Conservation (phyloP, 2,797 vertebrate species). For the Takifugu ocellatus region DNA sequence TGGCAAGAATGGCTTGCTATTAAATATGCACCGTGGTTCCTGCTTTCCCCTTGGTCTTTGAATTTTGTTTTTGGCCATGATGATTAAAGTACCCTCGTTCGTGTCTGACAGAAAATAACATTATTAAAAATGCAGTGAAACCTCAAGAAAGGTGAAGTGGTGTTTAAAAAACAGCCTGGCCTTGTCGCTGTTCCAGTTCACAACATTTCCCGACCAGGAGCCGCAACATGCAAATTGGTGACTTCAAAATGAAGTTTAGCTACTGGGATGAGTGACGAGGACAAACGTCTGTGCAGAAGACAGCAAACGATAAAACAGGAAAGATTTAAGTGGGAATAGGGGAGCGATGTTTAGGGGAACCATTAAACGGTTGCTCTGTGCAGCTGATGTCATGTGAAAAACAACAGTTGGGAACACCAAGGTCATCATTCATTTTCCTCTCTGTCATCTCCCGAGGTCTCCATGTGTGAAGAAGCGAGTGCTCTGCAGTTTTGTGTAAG, state of each 20-base stretch:
- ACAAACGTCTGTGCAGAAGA: not conserved
- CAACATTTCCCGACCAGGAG: constrained; percentile 5
- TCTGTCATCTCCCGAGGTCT: constrained; percentile 29
- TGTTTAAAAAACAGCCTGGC: constrained; percentile 13
- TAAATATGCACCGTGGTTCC: constrained; percentile 53
- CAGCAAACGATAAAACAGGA: not conserved
- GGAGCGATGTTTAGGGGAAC: constrained; percentile 21
- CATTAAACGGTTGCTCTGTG: constrained; percentile 12
- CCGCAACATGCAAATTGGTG: not conserved
- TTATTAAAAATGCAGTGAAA: constrained; percentile 23
- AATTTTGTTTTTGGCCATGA: constrained; percentile 16
- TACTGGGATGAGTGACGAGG: constrained; percentile 6
- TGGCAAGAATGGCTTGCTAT: constrained; percentile 29
- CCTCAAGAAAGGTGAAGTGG: constrained; percentile 18
- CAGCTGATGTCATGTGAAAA: constrained; percentile 52
- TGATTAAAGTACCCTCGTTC: constrained; percentile 29
- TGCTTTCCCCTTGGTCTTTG: constrained; percentile 37
- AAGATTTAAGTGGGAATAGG: not conserved
- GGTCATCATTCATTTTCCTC: constrained; percentile 39
- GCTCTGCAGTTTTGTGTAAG: constrained; percentile 1
- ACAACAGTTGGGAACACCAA: constrained; percentile 43
- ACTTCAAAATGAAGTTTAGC: not conserved
- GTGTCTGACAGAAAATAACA: constrained; percentile 18
- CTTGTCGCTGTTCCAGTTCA: constrained; percentile 16
- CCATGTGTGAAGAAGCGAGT: constrained; percentile 22